Conservation (phyloP, 2,113 vertebrate genomes). For the Pampusana beccarii region DNA sequence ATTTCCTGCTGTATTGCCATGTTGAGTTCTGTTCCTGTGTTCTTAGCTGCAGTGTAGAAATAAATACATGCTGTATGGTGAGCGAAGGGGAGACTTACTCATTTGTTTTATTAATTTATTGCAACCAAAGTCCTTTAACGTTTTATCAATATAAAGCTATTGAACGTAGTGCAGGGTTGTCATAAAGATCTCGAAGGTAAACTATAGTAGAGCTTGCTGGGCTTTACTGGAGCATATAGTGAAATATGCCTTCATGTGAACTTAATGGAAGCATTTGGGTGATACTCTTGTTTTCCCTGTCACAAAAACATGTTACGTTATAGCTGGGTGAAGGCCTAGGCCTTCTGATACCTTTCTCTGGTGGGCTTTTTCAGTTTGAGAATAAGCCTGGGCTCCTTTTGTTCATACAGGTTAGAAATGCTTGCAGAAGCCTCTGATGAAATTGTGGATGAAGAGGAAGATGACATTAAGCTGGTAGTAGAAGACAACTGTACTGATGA, state of each 20-base stretch:
- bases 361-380: background rate
- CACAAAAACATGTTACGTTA: background rate
- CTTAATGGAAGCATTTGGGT: background rate
- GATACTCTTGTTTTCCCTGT: background rate
- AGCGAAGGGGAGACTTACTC: background rate
- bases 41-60: background rate
- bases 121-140: background rate
- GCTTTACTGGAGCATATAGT: background rate
- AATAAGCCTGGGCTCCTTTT: background rate
- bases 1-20: background rate
- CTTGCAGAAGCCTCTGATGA: constrained; percentile 66
- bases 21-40: background rate
- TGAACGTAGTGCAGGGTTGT: background rate
- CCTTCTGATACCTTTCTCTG: background rate
- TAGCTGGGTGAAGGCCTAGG: background rate
- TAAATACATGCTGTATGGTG: background rate
- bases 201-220: background rate
- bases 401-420: constrained; percentile 70
- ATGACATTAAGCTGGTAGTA: background rate
- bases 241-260: background rate
- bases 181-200: background rate
- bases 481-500: background rate
- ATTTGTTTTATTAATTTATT: background rate
- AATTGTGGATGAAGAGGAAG: constrained; percentile 49
- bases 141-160: background rate